These are phyloP conservation scores for Rhabdophis nuchalis DNA, from an alignment of 2,797 vertebrate species.

Conservation along the genomic window DNA sequence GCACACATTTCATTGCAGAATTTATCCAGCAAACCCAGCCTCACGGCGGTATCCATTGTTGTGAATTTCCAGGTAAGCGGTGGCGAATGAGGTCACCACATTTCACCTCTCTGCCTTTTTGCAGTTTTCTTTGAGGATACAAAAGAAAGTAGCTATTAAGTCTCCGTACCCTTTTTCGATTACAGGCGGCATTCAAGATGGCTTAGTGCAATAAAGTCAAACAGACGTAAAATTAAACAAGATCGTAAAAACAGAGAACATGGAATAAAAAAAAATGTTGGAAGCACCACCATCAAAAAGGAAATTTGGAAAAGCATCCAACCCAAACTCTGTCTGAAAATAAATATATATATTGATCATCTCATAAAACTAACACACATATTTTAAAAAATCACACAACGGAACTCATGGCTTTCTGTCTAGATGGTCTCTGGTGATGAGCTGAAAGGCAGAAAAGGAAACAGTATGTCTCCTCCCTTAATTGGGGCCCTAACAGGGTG, in stretches of 20 bases:
- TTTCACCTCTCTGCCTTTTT: background rate
- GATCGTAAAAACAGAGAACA: background rate
- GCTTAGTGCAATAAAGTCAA: background rate
- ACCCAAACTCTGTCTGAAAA: background rate
- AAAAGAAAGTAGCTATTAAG: background rate
- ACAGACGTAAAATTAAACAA: background rate
- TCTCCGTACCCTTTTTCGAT: background rate
- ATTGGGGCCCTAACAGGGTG: no score
- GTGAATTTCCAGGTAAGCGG: background rate
- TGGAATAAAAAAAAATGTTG: background rate
- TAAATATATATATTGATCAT: no score
- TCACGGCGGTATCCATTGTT: background rate
- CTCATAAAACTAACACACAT: no score
- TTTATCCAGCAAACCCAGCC: background rate
- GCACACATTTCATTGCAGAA: background rate
- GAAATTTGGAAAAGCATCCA: background rate
- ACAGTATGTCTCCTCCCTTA: no score
- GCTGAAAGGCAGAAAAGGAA: no score
- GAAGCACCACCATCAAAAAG: background rate
- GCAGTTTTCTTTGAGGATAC: background rate
- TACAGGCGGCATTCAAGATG: background rate
- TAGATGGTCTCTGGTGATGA: no score
- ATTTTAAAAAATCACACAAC: no score
- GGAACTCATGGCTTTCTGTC: no score
- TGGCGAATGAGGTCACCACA: background rate